Conservation (phyloP, 2,888 invertebrate species). For the Tanypteryx hageni region DNA sequence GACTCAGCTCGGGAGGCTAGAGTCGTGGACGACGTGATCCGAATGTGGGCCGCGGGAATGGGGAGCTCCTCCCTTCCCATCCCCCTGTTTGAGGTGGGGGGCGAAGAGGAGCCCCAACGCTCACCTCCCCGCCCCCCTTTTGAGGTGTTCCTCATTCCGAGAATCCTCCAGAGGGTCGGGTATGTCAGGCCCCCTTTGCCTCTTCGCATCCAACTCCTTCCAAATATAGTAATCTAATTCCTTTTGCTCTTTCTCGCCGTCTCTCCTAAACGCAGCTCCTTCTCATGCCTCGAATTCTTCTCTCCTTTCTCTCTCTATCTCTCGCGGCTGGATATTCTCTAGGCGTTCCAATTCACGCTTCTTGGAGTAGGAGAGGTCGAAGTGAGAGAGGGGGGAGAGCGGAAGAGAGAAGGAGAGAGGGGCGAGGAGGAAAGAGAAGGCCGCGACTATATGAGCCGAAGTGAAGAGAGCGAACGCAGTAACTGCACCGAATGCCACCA, state of each 20-base stretch:
- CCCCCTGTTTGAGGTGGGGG: too few species aligned
- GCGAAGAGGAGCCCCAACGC: background rate
- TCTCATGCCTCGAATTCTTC: too few species aligned
- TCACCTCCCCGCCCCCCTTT: background rate
- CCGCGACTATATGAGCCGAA: background rate
- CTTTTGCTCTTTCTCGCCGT: background rate
- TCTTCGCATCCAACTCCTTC: background rate
- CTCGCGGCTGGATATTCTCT: background rate
- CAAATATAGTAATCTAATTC: conserved; percentile 4
- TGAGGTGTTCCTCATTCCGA: too few species aligned
- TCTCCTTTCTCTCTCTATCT: background rate
- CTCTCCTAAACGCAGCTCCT: too few species aligned
- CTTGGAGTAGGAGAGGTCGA: background rate
- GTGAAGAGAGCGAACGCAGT: background rate
- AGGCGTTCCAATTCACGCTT: background rate
- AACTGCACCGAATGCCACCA: conserved; percentile 5
- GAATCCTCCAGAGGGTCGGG: too few species aligned
- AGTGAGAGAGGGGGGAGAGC: background rate
- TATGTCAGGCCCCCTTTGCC: background rate
- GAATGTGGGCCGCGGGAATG: background rate
- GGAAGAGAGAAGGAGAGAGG: background rate
- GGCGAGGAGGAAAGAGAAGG: background rate
- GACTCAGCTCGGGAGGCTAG: background rate
- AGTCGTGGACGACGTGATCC: background rate
- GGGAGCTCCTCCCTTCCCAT: too few species aligned